Evolutionary conservation across 2,797 vertebrate species (phyloP).

Genomic region (Sebastolobus altivelis): DNA sequence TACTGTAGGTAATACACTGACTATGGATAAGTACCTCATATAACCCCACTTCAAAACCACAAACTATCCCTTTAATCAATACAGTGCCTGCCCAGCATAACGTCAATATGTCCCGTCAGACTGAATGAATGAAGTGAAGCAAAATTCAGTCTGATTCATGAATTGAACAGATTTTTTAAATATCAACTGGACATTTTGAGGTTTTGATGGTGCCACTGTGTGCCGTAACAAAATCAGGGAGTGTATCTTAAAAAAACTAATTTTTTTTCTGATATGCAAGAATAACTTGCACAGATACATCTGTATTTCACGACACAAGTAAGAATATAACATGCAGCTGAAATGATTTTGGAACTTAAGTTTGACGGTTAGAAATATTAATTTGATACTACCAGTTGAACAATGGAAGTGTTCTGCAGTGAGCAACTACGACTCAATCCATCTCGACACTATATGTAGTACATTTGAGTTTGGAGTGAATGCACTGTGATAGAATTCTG

Average conservation of each 20-base stretch:
- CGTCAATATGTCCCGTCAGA: neutral
- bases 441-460: constrained; percentile 7
- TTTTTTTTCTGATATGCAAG: neutral
- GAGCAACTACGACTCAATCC: neutral
- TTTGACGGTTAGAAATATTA: neutral
- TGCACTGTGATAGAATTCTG: constrained; percentile 11
- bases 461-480: constrained; percentile 14
- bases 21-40: too few relatives aligned
- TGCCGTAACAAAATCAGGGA: neutral
- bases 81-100: too few relatives aligned
- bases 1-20: too few relatives aligned
- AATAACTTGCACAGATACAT: neutral
- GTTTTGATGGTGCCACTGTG: neutral
- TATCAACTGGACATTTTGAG: neutral
- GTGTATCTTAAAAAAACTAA: neutral
- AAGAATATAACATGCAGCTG: neutral
- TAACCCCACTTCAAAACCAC: too few relatives aligned
- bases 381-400: neutral
- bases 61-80: neutral
- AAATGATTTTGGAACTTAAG: neutral
- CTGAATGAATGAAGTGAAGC: neutral
- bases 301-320: neutral
- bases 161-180: neutral
- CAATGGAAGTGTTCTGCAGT: neutral
- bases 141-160: neutral